These are phyloP conservation scores for Microcebus murinus DNA, from an alignment of 2,113 vertebrate species.

Conservation along the genomic window DNA sequence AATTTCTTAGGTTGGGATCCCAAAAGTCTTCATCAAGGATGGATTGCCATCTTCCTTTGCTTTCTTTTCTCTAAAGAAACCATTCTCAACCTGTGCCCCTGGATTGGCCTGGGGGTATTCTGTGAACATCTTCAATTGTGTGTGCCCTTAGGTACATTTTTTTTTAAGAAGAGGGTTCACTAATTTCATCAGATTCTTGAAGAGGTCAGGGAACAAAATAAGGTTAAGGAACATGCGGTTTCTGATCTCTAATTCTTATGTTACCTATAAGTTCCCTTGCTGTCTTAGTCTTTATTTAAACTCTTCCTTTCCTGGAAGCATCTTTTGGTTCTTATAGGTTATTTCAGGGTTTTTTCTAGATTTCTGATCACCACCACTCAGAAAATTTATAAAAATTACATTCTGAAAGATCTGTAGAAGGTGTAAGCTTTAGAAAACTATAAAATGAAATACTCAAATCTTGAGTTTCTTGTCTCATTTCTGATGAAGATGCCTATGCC, in stretches of 20 bases:
- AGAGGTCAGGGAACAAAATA: constrained; percentile 10
- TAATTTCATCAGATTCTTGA: constrained; percentile 14
- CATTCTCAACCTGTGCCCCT: neutral
- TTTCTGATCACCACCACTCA: neutral
- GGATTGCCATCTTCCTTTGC: neutral
- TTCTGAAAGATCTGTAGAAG: neutral
- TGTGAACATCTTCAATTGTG: neutral
- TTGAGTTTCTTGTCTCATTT: neutral
- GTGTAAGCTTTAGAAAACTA: constrained; percentile 3
- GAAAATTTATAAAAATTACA: neutral
- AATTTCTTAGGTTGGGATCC: neutral
- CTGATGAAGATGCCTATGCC: neutral
- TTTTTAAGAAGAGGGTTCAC: neutral
- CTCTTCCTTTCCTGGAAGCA: neutral
- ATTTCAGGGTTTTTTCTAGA: neutral
- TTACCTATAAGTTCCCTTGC: neutral
- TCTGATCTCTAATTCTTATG: neutral
- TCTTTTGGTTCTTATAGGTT: neutral
- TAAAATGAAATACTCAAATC: neutral
- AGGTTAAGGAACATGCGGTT: neutral
- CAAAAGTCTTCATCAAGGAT: neutral
- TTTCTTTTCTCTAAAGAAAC: neutral
- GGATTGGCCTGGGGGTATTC: neutral
- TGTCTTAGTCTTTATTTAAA: neutral
- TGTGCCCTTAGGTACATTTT: neutral